phyloP scores from a whole-genome alignment of 2,888 invertebrate species.

The Seira musarum region DNA sequence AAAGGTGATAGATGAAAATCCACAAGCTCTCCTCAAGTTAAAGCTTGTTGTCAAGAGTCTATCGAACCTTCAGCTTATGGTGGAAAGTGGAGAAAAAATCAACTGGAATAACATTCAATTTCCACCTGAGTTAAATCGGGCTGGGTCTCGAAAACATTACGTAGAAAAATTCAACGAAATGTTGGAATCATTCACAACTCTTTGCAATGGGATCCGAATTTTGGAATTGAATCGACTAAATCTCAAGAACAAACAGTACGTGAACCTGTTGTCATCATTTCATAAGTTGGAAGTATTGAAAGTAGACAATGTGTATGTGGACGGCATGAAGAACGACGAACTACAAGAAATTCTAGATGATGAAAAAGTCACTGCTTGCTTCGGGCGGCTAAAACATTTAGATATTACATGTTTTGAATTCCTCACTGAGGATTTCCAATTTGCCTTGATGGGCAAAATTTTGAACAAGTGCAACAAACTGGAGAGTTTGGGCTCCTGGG shows the following conservation, averaged over 20 bases:
- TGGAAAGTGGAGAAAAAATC: slow-evolving; percentile 14
- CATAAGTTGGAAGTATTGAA: slow-evolving; percentile 27
- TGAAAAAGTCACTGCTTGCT: background rate
- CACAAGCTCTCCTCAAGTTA: slow-evolving; percentile 17
- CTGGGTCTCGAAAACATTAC: slow-evolving; percentile 36
- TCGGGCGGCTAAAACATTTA: slow-evolving; percentile 23
- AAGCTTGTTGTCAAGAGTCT: slow-evolving; percentile 24
- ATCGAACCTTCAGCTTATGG: slow-evolving; percentile 25
- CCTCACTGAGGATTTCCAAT: slow-evolving; percentile 27
- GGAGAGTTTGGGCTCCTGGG: slow-evolving; percentile 33
- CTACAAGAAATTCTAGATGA: slow-evolving; percentile 27
- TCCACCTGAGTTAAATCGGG: slow-evolving; percentile 31
- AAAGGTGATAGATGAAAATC: slow-evolving; percentile 2
- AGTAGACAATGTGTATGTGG: slow-evolving; percentile 38
- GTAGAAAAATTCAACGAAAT: slow-evolving; percentile 27
- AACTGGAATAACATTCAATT: slow-evolving; percentile 49
- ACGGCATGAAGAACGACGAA: slow-evolving; percentile 16
- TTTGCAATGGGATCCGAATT: slow-evolving; percentile 7
- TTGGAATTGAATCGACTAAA: slow-evolving; percentile 42
- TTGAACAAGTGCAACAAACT: slow-evolving; percentile 29
- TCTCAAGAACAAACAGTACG: slow-evolving; percentile 21
- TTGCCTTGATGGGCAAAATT: slow-evolving; percentile 37
- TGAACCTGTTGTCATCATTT: slow-evolving; percentile 20
- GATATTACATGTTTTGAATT: slow-evolving; percentile 42
- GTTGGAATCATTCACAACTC: slow-evolving; percentile 1